Conservation (phyloP, 2,888 invertebrate genomes). For the Apotomis betuletana region DNA sequence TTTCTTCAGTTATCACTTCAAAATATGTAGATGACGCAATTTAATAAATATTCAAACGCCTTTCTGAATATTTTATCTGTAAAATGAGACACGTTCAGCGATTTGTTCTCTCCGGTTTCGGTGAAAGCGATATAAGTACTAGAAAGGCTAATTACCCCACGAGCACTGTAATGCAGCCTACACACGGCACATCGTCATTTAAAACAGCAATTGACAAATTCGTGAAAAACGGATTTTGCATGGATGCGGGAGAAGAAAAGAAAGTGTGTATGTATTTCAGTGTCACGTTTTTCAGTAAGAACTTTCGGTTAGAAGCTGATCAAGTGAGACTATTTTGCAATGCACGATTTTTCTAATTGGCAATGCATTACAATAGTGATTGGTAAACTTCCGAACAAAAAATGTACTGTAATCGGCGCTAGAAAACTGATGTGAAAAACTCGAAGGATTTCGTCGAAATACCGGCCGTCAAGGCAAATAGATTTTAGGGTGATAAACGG, state of each 20-base stretch:
- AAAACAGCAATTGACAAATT: slow-evolving; percentile 47
- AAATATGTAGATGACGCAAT: slow-evolving; percentile 16
- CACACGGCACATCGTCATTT: slow-evolving; percentile 59
- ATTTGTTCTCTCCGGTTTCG: slow-evolving; percentile 54
- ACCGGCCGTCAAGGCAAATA: neutral
- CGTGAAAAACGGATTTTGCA: slow-evolving; percentile 41
- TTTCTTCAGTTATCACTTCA: slow-evolving; percentile 22
- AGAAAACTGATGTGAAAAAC: slow-evolving; percentile 3
- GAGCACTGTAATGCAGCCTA: slow-evolving; percentile 60
- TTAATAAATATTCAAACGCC: slow-evolving; percentile 18
- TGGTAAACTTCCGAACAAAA: slow-evolving; percentile 18
- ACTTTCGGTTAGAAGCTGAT: neutral
- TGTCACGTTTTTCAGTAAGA: slow-evolving; percentile 6
- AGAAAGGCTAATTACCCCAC: slow-evolving; percentile 66
- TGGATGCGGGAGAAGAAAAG: slow-evolving; percentile 17
- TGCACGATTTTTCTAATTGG: too few relatives aligned
- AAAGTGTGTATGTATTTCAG: slow-evolving; percentile 9
- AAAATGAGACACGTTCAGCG: slow-evolving; percentile 1
- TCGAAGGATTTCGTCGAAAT: slow-evolving; percentile 18
- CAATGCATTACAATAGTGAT: slow-evolving; percentile 9
- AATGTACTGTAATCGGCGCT: slow-evolving; percentile 17
- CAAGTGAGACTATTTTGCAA: neutral
- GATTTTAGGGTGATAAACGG: slow-evolving; percentile 13
- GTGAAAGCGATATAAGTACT: slow-evolving; percentile 59
- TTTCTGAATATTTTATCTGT: slow-evolving; percentile 1